These are phyloP conservation scores for Pocillopora verrucosa DNA, from an alignment of 64 coral and sea anemone genomes.

Conservation along the genomic window DNA sequence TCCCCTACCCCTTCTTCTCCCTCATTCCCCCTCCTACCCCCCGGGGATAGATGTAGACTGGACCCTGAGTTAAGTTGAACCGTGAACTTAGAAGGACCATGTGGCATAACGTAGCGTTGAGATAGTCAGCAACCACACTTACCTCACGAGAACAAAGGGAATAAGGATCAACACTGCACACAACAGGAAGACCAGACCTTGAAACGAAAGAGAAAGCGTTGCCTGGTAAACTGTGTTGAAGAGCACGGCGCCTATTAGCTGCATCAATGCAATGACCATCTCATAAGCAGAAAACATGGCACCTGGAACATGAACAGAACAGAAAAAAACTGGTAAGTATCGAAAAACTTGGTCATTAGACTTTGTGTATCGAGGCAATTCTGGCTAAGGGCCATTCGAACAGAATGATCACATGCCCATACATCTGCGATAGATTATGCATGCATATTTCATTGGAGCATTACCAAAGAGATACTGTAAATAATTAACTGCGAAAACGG, in stretches of 20 bases:
- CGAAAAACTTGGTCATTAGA: neutral
- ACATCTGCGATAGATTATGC: too few species aligned
- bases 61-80: too few species aligned
- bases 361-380: neutral
- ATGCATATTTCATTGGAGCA: too few species aligned
- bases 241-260: slow-evolving; percentile 52
- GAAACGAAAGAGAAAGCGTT: slow-evolving; percentile 37
- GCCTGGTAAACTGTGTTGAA: slow-evolving; percentile 55
- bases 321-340: neutral
- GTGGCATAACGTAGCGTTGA: neutral
- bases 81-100: neutral
- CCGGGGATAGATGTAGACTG: too few species aligned
- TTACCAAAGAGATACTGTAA: too few species aligned
- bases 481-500: too few species aligned
- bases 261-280: slow-evolving; percentile 31
- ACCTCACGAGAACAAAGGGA: slow-evolving; percentile 56
- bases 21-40: too few species aligned
- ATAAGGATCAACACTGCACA: slow-evolving; percentile 43
- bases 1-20: too few species aligned
- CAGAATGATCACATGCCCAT: too few species aligned
- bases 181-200: slow-evolving; percentile 46
- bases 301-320: neutral
- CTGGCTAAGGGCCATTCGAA: neutral
- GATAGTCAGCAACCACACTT: neutral
- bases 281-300: slow-evolving; percentile 49